Evolutionary conservation across 2,113 vertebrate species (phyloP), one percentile per base, ranked within the genome.

Genomic region (Burhinus oedicnemus): DNA sequence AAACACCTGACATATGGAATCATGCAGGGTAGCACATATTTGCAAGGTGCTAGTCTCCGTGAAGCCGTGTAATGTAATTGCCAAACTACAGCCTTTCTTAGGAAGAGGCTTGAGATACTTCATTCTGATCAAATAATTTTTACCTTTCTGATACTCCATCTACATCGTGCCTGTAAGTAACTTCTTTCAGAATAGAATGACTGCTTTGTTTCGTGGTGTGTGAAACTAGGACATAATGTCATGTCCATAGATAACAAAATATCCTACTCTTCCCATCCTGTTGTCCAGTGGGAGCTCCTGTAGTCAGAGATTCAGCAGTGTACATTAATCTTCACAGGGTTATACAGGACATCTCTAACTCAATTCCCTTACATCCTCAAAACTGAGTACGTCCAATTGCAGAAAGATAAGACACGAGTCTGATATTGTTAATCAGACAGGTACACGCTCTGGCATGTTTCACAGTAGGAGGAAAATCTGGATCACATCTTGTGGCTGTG

Each of bases 271-370:
- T 86, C 27, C 54, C 29, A 62, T 71, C 49, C 19, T 78, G 30
- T 36, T 0, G 0, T 91, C 80, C 81, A 88, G 75, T 77, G 91
- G 95, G 91, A 95, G 12, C 66, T 81, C 47, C 62, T 70, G 32
- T 38, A 93, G 92, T 57, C 52, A 79, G 80, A 96, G 52, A 83
- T 76, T 83, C 75, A 80, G 54, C 61, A 81, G 66, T 15, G 60
- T 77, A 82, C 78, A 96, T 97, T 95, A 96, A 96, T 97, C 95
- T 96, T 95, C 75, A 68, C 71, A 87, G 66, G 62, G 79, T 92
- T 96, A 60, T 76, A 77, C 52, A 95, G 79, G 80, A 92, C 89
- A 93, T 93, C 52, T 60, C 52, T 82, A 84, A 83, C 45, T 93
- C 57, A 89, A 84, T 96, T 92, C 60, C 26, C 49, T 70, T 93